These are phyloP conservation scores for Stomatorhinus walkeri DNA, from an alignment of 2,797 vertebrate genomes.

Conservation along the genomic window DNA sequence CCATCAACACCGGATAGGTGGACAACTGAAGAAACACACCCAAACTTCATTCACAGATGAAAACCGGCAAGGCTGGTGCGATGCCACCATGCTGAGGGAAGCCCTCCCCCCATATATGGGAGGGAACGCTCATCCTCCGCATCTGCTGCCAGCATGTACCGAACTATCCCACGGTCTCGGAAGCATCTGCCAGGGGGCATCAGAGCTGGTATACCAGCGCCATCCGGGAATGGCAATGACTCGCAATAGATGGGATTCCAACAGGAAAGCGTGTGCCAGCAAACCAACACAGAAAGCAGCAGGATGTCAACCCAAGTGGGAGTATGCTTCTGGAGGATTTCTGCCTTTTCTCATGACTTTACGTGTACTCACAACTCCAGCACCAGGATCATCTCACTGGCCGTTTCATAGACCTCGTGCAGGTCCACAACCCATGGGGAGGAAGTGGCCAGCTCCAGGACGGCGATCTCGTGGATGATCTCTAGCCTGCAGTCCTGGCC, in stretches of 20 bases:
- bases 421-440: conserved; percentile 75
- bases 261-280: neutral
- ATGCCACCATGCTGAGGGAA: neutral
- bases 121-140: neutral
- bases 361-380: conserved; percentile 82
- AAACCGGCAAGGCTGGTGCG: neutral
- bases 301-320: neutral
- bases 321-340: neutral
- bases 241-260: neutral
- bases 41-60: neutral
- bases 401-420: conserved; percentile 80
- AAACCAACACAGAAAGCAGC: neutral
- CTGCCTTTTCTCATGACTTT: neutral
- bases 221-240: neutral
- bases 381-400: conserved; percentile 84
- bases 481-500: conserved; percentile 82
- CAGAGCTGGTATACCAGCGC: conserved; percentile 14
- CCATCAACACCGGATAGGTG: neutral
- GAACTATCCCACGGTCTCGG: neutral
- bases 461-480: conserved; percentile 84
- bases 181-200: neutral
- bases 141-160: neutral
- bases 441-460: conserved; percentile 74
- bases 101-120: neutral
- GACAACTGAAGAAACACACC: neutral